phyloP scores from a whole-genome alignment of 2,113 vertebrate genomes.

The Columba livia region DNA sequence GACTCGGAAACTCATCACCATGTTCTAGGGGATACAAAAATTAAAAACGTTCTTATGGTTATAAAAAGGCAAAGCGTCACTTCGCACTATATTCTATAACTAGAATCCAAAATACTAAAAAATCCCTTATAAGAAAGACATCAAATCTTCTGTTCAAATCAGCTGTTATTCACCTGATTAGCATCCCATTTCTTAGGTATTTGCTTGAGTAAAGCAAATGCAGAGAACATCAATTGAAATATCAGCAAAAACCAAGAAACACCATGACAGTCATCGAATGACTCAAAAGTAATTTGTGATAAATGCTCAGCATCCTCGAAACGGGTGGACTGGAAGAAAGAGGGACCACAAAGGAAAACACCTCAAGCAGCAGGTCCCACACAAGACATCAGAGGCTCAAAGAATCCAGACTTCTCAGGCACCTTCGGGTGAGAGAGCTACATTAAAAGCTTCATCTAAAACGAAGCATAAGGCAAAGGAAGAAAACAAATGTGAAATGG shows the following conservation, averaged over 20 bases:
- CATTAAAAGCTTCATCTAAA: neutral
- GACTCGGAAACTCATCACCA: conserved; percentile 99
- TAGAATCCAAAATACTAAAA: neutral
- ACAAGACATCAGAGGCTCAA: neutral
- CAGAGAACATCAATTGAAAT: neutral
- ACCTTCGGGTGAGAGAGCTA: neutral
- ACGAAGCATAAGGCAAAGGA: fast-evolving
- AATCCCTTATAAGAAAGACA: neutral
- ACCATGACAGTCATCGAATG: fast-evolving
- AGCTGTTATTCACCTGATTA: neutral
- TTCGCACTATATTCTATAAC: neutral
- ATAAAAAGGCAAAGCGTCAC: neutral
- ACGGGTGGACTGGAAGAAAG: neutral
- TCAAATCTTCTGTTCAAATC: neutral
- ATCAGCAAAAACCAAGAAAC: neutral
- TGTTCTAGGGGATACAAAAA: conserved; percentile 83
- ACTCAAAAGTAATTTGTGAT: neutral
- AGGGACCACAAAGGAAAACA: neutral
- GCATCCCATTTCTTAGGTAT: neutral
- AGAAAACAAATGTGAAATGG: fast-evolving
- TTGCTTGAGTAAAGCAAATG: neutral
- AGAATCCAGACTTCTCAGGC: neutral
- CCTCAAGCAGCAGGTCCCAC: neutral
- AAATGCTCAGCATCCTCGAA: neutral
- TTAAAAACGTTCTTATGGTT: neutral